Evolutionary conservation across 2,113 vertebrate species (phyloP), one percentile per base, ranked within the genome.

Genomic region (Eurypyga helias): DNA sequence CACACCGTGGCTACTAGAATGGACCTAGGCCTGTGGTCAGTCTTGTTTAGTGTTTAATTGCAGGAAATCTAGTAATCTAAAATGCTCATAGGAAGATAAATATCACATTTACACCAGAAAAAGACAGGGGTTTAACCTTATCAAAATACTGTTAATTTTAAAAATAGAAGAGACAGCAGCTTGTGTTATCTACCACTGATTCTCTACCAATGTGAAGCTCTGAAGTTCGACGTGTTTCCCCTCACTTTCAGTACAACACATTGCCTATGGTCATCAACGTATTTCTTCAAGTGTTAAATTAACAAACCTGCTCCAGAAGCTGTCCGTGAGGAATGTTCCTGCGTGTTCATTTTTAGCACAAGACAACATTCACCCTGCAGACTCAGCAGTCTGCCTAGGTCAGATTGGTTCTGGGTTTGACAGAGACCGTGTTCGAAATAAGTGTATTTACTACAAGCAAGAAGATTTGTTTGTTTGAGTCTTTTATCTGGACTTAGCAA

Each of bases 231-330:
- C 0, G 5, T 28, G 43, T 61, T 89, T 87, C 34, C 45, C 41
- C 61, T 58, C 33, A 18, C 49, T 83, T 78, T 85, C 58, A 76
- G 33, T 81, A 12, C 36, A 92, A 72, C 28, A 78, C 85, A 82
- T 43, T 80, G 52, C 75, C 43, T 58, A 17, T 79, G 66, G 77
- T 69, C 70, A 84, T 75, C 1, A 2, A 82, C 55, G 61, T 31
- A 75, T 81, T 96, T 94, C 80, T 93, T 93, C 90, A 89, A 90
- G 60, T 87, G 79, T 82, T 94, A 92, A 94, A 92, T 80, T 91
- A 93, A 95, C 19, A 93, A 93, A 79, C 13, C 57, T 84, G 41
- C 15, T 95, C 67, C 60, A 84, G 71, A 87, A 90, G 72, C 80
- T 87, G 80, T 61, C 79, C 60, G 75, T 17, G 34, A 92, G 70